Conservation (phyloP, 2,797 vertebrate species). For the Carapus acus region DNA sequence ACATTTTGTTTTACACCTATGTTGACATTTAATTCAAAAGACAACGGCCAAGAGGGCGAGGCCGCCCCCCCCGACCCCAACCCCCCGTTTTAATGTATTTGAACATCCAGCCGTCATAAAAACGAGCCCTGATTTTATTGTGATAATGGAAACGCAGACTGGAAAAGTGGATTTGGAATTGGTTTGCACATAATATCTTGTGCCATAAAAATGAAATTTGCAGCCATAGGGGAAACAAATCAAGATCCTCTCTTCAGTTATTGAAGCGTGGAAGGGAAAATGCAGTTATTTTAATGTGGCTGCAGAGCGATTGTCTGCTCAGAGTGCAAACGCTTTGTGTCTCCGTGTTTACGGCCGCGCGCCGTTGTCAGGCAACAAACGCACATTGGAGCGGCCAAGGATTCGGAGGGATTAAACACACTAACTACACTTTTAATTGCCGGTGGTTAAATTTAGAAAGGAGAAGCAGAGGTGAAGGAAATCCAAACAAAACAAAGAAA, state of each 20-base stretch:
- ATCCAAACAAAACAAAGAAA: no score
- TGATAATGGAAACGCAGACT: conserved; percentile 71
- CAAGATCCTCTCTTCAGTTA: conserved; percentile 70
- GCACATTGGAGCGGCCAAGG: conserved; percentile 23
- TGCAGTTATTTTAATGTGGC: conserved; percentile 68
- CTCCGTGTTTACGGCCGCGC: conserved; percentile 34
- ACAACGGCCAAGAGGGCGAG: conserved; percentile 65
- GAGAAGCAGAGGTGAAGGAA: no score
- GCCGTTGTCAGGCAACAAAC: conserved; percentile 36
- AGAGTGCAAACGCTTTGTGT: conserved; percentile 42
- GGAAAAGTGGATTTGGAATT: conserved; percentile 73
- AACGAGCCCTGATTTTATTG: conserved; percentile 70
- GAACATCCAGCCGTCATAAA: conserved; percentile 65
- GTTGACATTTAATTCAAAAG: conserved; percentile 75
- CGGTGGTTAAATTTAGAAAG: neutral
- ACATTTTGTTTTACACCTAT: conserved; percentile 75
- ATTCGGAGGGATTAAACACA: conserved; percentile 16
- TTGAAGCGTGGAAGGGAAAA: conserved; percentile 70
- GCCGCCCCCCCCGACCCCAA: conserved; percentile 61
- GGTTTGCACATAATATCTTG: conserved; percentile 69
- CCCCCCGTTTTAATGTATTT: conserved; percentile 68
- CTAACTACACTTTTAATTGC: no score
- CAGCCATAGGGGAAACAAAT: conserved; percentile 69
- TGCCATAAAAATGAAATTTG: conserved; percentile 70
- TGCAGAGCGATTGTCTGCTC: conserved; percentile 55